A percentile compares a stretch with the other conserved stretches of the same genome.
Evolutionary conservation across 2,113 vertebrate genomes (phyloP).

Genomic region (Tragulus kanchil): DNA sequence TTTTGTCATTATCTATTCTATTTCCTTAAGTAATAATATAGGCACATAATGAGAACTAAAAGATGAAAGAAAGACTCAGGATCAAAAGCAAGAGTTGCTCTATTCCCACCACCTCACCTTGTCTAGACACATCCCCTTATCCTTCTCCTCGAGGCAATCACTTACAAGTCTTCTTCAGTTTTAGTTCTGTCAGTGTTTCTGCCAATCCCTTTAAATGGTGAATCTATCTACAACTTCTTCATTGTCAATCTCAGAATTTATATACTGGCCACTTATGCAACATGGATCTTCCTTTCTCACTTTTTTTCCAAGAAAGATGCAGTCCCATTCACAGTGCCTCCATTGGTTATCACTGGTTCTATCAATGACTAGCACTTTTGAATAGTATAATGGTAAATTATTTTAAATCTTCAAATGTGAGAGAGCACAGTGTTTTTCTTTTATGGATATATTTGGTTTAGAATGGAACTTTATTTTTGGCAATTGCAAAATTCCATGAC

Average conservation of each 20-base stretch:
- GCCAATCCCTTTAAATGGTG: background rate
- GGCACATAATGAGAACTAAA: background rate
- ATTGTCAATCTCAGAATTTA: background rate
- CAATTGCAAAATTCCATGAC: constrained; percentile 35
- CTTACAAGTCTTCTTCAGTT: background rate
- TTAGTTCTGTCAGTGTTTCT: background rate
- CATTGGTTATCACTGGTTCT: background rate
- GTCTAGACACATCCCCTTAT: background rate
- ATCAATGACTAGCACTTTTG: background rate
- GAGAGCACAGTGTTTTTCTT: constrained; percentile 8
- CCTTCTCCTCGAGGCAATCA: background rate
- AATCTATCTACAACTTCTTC: background rate
- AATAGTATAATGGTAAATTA: background rate
- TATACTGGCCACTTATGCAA: background rate
- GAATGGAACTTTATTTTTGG: constrained; percentile 57
- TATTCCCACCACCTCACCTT: background rate
- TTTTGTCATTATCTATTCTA: background rate
- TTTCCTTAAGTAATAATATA: constrained; percentile 18
- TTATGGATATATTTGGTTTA: constrained; percentile 54
- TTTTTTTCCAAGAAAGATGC: background rate
- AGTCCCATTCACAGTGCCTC: background rate
- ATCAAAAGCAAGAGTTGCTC: background rate
- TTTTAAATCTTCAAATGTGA: background rate
- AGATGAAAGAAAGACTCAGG: background rate
- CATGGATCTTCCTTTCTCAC: background rate